Base-by-base conservation (phyloP, 64 coral and sea anemone species). In the Dendrophyllia cribrosa region DNA sequence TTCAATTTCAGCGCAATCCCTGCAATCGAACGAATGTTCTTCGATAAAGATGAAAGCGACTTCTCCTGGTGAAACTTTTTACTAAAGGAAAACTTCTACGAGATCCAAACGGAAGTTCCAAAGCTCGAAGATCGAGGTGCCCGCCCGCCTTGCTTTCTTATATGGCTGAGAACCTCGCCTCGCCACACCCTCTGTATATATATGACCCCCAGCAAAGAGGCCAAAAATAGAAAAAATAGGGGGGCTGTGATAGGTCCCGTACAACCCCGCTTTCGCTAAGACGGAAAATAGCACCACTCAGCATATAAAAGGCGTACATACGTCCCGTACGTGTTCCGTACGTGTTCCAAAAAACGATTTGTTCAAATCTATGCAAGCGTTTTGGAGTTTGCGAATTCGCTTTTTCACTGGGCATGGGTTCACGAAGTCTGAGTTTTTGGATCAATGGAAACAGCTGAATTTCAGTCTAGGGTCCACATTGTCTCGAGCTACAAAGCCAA, bases 171-270 rank as follows among this genome's bases (percentile, higher is more conserved):
- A 84, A 84, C 80, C 80, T 84, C 63, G 80, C 83, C 85, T 86
- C 91, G 91, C 83, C 91, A 87, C 91, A 87, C 91, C 91, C 91
- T 92, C 91, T 19, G 21, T 51, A 51, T 93, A 86, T 93, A 93
- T 93, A 77, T 0, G n/a, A 93, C 91, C 91, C 91, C 91, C 91
- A 58, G 83, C 83, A 70, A 93, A 77, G 91, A 16, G 80, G n/a
- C 91, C 91, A 93, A 93, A 93, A 93, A 93, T 77, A 87, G 91
- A 86, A 7, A 43, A 50, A 50, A n/a, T 67, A 66, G n/a, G 9
- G 62, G 55, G 52, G 50, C 8, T 24, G n/a, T 75, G 72, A 47
- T 74, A 45, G 43, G 74, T 51, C 74, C 74, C 21, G 75, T 77
- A 19, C 9, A 10, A 55, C 20, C 14, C 61, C 61, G 61, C 11